Evolutionary conservation across 2,888 invertebrate genomes (phyloP).

Genomic region (Ctena decussata): DNA sequence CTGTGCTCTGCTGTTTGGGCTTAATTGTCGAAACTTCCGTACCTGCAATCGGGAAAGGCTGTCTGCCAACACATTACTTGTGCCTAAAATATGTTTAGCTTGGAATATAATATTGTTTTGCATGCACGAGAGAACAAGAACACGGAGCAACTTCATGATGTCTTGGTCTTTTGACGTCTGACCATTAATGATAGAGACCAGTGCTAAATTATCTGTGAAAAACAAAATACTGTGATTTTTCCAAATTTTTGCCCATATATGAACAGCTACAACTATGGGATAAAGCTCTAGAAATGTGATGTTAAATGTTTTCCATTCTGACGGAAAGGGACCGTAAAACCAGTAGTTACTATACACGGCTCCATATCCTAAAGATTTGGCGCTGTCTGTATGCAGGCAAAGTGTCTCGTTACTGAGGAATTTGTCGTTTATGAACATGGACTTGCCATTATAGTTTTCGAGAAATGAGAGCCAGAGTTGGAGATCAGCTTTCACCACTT

Average conservation of each 20-base stretch:
- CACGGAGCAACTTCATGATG: conserved; percentile 20
- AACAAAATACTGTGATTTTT: conserved; percentile 26
- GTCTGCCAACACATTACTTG: not conserved
- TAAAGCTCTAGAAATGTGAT: conserved; percentile 57
- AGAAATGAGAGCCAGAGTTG: conserved; percentile 29
- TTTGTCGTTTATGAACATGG: not conserved
- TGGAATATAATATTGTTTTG: conserved; percentile 24
- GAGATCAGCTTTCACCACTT: conserved; percentile 16
- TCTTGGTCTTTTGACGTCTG: not conserved
- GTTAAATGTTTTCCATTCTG: not conserved
- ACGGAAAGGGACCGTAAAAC: conserved; percentile 32
- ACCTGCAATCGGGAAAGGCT: not conserved
- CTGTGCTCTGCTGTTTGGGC: not conserved
- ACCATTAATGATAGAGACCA: conserved; percentile 30
- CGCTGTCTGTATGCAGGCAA: conserved; percentile 40
- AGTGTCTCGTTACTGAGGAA: conserved; percentile 5
- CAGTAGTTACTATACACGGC: conserved; percentile 14
- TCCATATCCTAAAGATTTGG: conserved; percentile 44
- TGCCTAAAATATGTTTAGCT: conserved; percentile 21
- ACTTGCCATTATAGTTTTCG: conserved; percentile 41
- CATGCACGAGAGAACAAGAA: conserved; percentile 25
- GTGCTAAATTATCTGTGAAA: conserved; percentile 34
- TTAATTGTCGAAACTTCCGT: not conserved
- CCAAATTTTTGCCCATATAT: conserved; percentile 29
- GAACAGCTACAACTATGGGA: conserved; percentile 54